These are phyloP conservation scores for Holocentrus rufus DNA, from an alignment of 2,797 vertebrate species.

Conservation along the genomic window DNA sequence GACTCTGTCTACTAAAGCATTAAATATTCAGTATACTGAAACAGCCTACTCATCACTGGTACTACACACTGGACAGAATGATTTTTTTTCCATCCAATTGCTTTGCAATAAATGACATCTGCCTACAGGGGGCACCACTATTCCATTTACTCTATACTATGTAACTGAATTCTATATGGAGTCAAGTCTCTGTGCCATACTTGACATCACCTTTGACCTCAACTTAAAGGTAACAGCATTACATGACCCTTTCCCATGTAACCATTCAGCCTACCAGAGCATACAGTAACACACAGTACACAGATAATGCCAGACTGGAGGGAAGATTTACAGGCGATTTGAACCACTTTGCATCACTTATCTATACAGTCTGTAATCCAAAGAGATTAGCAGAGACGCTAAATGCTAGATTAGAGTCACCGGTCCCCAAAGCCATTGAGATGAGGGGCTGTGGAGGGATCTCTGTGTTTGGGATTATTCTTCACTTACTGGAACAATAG, in stretches of 20 bases:
- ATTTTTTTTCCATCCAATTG: no score
- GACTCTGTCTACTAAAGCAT: no score
- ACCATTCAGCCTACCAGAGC: slow-evolving; percentile 16
- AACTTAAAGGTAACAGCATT: slow-evolving; percentile 43
- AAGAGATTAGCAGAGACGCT: slow-evolving; percentile 70
- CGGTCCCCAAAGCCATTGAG: slow-evolving; percentile 42
- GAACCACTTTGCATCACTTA: slow-evolving; percentile 69
- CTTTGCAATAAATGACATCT: not conserved
- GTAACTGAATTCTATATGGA: slow-evolving; percentile 5
- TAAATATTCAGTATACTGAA: no score
- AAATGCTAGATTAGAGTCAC: slow-evolving; percentile 72
- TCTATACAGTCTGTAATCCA: slow-evolving; percentile 67
- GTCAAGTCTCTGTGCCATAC: slow-evolving; percentile 27
- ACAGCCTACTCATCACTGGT: no score
- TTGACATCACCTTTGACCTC: slow-evolving; percentile 43
- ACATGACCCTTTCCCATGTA: slow-evolving; percentile 50
- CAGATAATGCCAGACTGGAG: slow-evolving; percentile 25
- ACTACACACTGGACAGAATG: no score
- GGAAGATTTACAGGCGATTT: slow-evolving; percentile 64
- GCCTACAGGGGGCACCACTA: not conserved
- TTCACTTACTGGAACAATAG: slow-evolving; percentile 49
- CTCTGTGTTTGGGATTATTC: slow-evolving; percentile 56
- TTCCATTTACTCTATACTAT: not conserved
- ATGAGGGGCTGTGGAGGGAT: slow-evolving; percentile 36
- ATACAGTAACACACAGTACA: slow-evolving; percentile 17